Base-by-base conservation (phyloP, 2,888 invertebrate genomes). In the Cephus spinipes region DNA sequence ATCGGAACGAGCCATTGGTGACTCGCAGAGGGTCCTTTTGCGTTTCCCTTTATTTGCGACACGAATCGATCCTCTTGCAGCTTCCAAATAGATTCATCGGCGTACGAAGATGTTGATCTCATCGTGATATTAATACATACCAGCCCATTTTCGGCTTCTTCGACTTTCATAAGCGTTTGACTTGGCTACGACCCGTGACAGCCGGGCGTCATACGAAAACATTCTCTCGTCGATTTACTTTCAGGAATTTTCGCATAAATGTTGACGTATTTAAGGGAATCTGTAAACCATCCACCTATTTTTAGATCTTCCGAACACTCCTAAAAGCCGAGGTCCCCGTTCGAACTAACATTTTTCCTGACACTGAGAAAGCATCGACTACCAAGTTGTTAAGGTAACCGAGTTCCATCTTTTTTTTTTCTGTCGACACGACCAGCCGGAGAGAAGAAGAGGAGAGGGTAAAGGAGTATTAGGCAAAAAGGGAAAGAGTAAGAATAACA, bases 241-340 rank as follows among this genome's bases (percentile, higher is more conserved):
- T 90, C 88, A 86, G 86, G 87, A 90, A 91, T 90, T 87, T 88
- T 84, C 87, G 86, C 87, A 85, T 91, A 90, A 90, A 91, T 89
- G 90, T 90, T 89, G 89, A 90, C 89, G 90, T 89, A 88, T 91
- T 90, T 90, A 90, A 91, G 90, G 89, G 90, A 89, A 85, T 88
- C 87, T 85, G 90, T 91, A 91, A 91, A 91, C 87, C 88, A 90
- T 91, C 90, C 90, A 91, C 91, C 90, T 71, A 31, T 55, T 23
- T 78, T 91, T 84, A 86, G 89, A 87, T 86, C 80, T 80, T 74
- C 79, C 55, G 55, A 55, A 55, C 23, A 23, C 55, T 23, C 23
- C 23, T 23, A 23, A 23, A 23, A 55, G 23, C 55, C 9, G 1
- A 23, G 55, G 55, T 55, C 55, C 77, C 69, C 80, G 81, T 78